Evolutionary conservation across 2,797 vertebrate genomes (phyloP), one percentile per base, ranked within the genome.

Genomic region (Caiman crocodilus): DNA sequence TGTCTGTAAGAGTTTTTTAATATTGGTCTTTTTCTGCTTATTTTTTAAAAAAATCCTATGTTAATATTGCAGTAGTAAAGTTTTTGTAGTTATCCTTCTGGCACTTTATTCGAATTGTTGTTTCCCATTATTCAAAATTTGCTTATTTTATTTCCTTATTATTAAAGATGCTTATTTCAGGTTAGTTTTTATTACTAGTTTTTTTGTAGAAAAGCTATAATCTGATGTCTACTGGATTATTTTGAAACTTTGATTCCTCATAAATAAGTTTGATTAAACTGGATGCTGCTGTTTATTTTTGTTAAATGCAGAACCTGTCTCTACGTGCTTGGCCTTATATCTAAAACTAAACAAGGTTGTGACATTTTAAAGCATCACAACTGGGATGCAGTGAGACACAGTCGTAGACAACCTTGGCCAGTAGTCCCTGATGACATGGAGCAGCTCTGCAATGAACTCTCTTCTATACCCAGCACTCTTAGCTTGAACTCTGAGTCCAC

Each of bases 401-500:
- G 99, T 97, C 98, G 99, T 93, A 98, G 98, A 95, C 99, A 99
- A 76, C 98, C 98, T 85, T 99, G 99, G 99, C 99, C 99, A 15
- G 98, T 99, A 92, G 99, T 99, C 80, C 99, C 99, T 2, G 99
- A 99, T 85, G 99, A 99, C 93, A 98, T 99, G 65, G 99, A 99
- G 55, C 98, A 99, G 58, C 98, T 98, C 86, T 98, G 98, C 96
- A 98, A 98, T 84, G 99, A 99, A 93, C 98, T 99, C 11, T 99
- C 99, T 30, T 99, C 99, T 11, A 98, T 99, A 73, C 99, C 99
- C 18, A 99, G 99, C 96, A 99, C 99, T 7, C 98, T 99, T 67
- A 99, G 99, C 95, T 98, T 99, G 91, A 99, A 99, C 97, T 99
- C 99, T 0, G 99, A 99, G 95, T 99, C 99, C 84, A 99, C 99